phyloP scores from a whole-genome alignment of 1,140 invertebrate genomes.

The Trypoxylus dichotomus region DNA sequence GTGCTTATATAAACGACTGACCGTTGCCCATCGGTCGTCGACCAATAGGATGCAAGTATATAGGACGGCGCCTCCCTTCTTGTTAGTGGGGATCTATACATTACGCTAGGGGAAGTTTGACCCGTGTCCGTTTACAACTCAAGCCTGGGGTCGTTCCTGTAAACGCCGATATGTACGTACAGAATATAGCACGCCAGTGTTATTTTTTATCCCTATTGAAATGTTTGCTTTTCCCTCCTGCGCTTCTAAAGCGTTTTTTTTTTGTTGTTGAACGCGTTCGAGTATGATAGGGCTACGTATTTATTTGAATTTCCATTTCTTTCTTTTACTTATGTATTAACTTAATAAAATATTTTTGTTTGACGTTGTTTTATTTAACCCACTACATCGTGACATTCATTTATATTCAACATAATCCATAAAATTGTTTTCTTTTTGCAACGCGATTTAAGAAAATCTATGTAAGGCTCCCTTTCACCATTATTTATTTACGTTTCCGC shows the following conservation, averaged over 20 bases:
- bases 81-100: slow-evolving; percentile 23
- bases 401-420: background rate
- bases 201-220: background rate
- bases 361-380: background rate
- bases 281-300: background rate
- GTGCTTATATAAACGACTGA: background rate
- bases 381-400: background rate
- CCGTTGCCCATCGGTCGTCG: background rate
- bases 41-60: slow-evolving; percentile 23
- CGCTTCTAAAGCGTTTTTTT: background rate
- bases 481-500: too few relatives aligned
- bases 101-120: slow-evolving; percentile 28
- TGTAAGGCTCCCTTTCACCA: background rate
- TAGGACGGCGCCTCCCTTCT: slow-evolving; percentile 7
- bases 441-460: background rate
- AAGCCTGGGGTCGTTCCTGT: background rate
- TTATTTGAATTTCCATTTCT: background rate
- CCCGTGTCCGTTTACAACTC: slow-evolving; percentile 21
- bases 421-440: background rate
- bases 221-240: background rate
- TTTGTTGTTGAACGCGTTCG: background rate
- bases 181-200: background rate
- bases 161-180: background rate
- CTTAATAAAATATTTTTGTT: slow-evolving; percentile 11
- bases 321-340: slow-evolving; percentile 1